Base-by-base conservation (phyloP, 2,113 vertebrate genomes). In the Dipodomys stephensi region DNA sequence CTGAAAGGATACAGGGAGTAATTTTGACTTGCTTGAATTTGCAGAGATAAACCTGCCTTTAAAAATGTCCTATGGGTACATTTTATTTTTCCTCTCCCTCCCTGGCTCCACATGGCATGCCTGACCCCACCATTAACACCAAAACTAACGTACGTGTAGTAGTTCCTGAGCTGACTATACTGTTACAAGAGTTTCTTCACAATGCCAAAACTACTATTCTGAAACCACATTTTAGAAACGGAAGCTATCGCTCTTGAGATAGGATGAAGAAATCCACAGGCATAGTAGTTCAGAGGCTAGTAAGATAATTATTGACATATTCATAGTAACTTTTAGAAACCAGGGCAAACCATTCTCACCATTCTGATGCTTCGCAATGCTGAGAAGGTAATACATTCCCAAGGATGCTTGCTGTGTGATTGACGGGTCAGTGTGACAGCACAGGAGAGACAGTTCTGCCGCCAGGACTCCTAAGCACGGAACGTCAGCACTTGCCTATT, bases 381-480 rank as follows among this genome's bases (percentile, higher is more conserved):
- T 77, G 67, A 97, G 82, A 27, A 97, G 83, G n/a, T 96, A 39
- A 35, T 83, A 83, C n/a, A 97, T 16, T 20, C 83, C 96, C 9
- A 64, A 9, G 20, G 88, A 77, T 6, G 97, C 95, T 67, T 91
- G 95, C 2, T 87, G 16, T 28, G 10, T 23, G 16, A 96, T 77
- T 5, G 5, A 20, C 0, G 1, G 11, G 19, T 95, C 78, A 2
- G 0, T 1, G 32, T 96, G 87, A 27, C 3, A 82, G 62, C 96
- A 97, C 25, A 96, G 6, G 22, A 97, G 94, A 19, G 60, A 90
- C 11, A 97, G 35, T 18, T 97, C 96, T 60, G 96, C 93, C 3
- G 96, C 96, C 87, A 97, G 91, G 23, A 69, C 6, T n/a, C 97
- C 97, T 77, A 97, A 67, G 80, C 93, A 97, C 0, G 96, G 97